phyloP scores from a whole-genome alignment of 2,797 vertebrate species.

The Diglossa cyanea region DNA sequence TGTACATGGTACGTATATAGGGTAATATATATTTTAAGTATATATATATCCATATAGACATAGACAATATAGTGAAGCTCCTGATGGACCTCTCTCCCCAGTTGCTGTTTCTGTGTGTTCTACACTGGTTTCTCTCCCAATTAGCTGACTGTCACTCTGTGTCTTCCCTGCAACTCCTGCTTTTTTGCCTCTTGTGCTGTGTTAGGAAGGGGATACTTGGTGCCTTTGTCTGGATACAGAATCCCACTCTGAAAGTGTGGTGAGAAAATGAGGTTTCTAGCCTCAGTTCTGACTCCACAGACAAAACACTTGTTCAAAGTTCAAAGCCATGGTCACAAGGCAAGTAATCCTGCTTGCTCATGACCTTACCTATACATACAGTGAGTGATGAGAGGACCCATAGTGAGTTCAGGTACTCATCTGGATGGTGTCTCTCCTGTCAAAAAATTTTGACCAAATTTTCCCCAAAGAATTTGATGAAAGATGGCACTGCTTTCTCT shows the following conservation, averaged over 20 bases:
- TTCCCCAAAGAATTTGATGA: background rate
- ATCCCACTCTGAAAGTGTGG: background rate
- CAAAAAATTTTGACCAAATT: background rate
- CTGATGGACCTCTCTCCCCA: background rate
- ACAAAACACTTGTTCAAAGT: background rate
- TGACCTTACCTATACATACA: background rate
- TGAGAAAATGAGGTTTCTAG: background rate
- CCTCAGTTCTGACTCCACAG: background rate
- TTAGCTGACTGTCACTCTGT: background rate
- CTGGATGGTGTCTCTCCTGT: background rate
- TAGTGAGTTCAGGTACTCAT: background rate
- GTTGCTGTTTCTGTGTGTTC: background rate
- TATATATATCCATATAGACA: background rate
- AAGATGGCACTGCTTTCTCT: background rate
- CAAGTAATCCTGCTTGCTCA: background rate
- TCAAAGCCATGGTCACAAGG: background rate
- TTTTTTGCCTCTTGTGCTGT: background rate
- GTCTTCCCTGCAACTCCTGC: background rate
- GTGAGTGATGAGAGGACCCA: background rate
- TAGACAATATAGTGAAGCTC: background rate
- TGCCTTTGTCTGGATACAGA: background rate
- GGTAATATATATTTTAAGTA: background rate
- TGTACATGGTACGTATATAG: background rate
- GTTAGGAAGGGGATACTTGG: background rate
- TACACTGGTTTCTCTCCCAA: background rate